Evolutionary conservation across 2,113 vertebrate species (phyloP), one percentile per base, ranked within the genome.

Genomic region (Apodemus speciosus): DNA sequence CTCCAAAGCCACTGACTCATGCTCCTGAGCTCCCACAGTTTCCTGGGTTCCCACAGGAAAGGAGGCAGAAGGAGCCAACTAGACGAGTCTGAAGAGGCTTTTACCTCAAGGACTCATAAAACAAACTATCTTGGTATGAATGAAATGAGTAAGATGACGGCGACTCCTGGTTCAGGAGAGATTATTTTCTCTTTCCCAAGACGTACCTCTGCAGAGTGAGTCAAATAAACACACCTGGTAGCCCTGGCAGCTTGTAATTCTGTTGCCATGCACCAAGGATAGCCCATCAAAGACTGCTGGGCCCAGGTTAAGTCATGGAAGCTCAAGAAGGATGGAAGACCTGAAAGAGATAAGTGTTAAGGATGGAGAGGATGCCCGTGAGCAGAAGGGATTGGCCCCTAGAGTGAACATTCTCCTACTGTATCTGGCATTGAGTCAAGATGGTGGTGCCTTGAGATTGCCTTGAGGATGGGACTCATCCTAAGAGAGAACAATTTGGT

Each of bases 21-120:
- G 56, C 20, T 25, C 30, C 9, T 58, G 32, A 64, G 23, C 27
- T 64, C 62, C 27, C 62, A 64, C 6, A 69, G 18, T 64, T 64
- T 64, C 27, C n/a, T 79, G 56, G 38, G 18, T 79, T 86, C 76
- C 69, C 88, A 83, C 13, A 94, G 75, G 49, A 89, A 84, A 90
- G 8, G 49, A 62, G 23, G 71, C 14, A 6, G 35, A 56, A 77
- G 56, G n/a, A 66, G 27, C 32, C 43, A 84, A 46, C 11, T 18
- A 27, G 10, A 38, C 2, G 8, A 51, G 46, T 91, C 20, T 77
- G 68, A 72, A 83, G 30, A 62, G 11, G 2, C 15, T n/a, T 72
- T 91, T 94, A 46, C 94, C 23, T 69, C 20, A 38, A 6, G 77
- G 56, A 75, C 32, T 69, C 56, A n/a, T 77, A 66, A 66, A 69